These are phyloP conservation scores for Hemaris fuciformis DNA, from an alignment of 2,888 invertebrate species.

Conservation along the genomic window DNA sequence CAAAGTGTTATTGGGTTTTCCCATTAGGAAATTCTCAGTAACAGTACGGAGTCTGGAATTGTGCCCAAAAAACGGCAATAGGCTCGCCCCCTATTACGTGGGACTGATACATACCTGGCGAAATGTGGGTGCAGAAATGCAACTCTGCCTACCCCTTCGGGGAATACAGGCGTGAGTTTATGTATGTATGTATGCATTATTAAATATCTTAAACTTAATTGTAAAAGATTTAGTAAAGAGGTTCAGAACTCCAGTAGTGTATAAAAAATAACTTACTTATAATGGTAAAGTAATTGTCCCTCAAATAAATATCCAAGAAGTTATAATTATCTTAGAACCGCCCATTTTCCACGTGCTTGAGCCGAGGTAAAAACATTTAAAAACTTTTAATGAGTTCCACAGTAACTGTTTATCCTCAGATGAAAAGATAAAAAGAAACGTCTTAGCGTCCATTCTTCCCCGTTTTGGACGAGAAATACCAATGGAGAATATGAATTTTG, in stretches of 20 bases:
- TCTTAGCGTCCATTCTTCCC: constrained; percentile 9
- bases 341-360: constrained; percentile 31
- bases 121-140: no score
- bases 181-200: no score
- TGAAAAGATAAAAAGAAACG: constrained; percentile 32
- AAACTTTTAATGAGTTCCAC: constrained; percentile 58
- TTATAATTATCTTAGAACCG: constrained; percentile 27
- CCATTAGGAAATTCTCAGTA: no score
- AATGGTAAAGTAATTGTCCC: neutral
- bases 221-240: no score
- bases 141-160: no score
- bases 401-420: constrained; percentile 45
- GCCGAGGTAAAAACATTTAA: constrained; percentile 44
- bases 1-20: no score
- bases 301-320: neutral
- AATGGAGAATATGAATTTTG: constrained; percentile 11
- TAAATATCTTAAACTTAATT: no score
- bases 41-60: no score
- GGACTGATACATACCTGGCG: no score
- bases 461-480: constrained; percentile 5
- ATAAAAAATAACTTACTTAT: neutral
- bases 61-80: no score
- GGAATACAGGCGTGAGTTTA: no score
- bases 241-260: neutral
- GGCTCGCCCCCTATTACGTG: no score